phyloP scores from a whole-genome alignment of 2,888 invertebrate species.

The Lumbricus terrestris region DNA sequence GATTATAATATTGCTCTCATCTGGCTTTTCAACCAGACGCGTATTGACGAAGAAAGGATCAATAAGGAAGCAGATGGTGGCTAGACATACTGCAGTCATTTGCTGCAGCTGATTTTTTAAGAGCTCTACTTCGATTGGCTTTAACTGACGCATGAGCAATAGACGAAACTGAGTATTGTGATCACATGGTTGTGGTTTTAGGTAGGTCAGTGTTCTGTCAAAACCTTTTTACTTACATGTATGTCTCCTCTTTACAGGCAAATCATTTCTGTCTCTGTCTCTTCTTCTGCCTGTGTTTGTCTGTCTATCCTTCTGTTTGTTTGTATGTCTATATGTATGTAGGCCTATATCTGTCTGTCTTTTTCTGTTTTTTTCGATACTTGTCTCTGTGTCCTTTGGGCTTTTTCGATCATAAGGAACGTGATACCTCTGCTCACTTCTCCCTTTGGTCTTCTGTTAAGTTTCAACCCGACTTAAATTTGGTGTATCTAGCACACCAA shows the following conservation, averaged over 20 bases:
- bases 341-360: no score
- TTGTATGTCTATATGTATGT: background rate
- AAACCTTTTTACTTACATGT: no score
- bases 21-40: background rate
- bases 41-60: background rate
- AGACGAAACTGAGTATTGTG: background rate
- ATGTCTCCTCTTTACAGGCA: background rate
- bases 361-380: no score
- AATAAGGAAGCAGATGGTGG: background rate
- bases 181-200: background rate
- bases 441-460: no score
- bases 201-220: background rate
- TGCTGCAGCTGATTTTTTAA: background rate
- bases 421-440: background rate
- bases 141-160: background rate
- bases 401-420: background rate
- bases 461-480: no score
- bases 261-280: background rate
- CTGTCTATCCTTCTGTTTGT: no score
- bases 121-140: background rate
- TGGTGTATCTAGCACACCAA: no score
- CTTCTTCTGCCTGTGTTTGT: no score
- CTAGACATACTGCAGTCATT: background rate
- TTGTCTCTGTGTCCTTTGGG: background rate
- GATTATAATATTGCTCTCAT: background rate